Conservation (phyloP, 2,888 invertebrate species). For the Thalpophila matura region DNA sequence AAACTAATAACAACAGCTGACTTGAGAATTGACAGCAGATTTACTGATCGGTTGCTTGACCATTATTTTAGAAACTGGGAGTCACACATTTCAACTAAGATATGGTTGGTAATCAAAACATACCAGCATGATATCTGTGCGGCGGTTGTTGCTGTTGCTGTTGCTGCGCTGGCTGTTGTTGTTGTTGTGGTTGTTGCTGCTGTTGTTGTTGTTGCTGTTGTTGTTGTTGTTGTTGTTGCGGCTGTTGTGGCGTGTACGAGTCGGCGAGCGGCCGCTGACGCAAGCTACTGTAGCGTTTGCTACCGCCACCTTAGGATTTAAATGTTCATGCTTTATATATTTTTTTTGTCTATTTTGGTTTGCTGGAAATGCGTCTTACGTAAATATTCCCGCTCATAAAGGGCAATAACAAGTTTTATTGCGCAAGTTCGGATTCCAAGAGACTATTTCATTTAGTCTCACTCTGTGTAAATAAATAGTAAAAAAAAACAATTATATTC, state of each 20-base stretch:
- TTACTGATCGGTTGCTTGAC: no score
- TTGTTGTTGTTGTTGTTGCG: constrained; percentile 52
- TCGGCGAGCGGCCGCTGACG: constrained; percentile 91
- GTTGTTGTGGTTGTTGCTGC: constrained; percentile 60
- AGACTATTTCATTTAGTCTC: no score
- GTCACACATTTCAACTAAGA: background rate
- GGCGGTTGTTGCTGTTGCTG: constrained; percentile 62
- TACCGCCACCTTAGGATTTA: constrained; percentile 79
- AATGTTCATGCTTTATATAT: background rate
- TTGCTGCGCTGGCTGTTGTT: constrained; percentile 51
- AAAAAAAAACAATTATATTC: no score
- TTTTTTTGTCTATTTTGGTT: background rate
- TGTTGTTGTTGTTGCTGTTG: constrained; percentile 54
- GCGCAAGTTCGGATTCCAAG: no score
- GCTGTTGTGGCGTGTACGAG: constrained; percentile 81
- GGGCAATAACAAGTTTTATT: no score
- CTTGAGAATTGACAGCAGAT: no score
- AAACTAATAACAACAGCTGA: no score
- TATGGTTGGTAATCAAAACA: constrained; percentile 9
- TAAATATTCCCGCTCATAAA: no score
- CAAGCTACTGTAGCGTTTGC: constrained; percentile 91
- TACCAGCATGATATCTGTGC: constrained; percentile 79
- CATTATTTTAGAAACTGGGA: no score
- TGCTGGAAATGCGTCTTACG: no score
- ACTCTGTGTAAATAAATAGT: no score